These are phyloP conservation scores for Odontophorus gujanensis DNA, from an alignment of 2,113 vertebrate genomes.

Conservation along the genomic window DNA sequence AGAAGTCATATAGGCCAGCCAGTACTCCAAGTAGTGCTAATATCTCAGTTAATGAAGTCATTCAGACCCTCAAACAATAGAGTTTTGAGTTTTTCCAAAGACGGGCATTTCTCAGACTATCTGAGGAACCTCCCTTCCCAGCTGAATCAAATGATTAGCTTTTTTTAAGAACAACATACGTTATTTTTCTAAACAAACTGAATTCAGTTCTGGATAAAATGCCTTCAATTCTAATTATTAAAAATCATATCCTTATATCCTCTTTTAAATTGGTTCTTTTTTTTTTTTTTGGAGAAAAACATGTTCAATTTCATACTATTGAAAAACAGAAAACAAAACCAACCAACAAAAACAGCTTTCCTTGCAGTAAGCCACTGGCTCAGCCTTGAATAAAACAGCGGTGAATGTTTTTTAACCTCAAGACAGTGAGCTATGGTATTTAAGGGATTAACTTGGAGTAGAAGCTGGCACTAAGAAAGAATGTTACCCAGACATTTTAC, in stretches of 20 bases:
- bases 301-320: not conserved
- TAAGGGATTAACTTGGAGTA: constrained; percentile 30
- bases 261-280: not conserved
- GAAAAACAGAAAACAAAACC: not conserved
- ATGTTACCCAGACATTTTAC: constrained; percentile 63
- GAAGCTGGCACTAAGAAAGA: constrained; percentile 16
- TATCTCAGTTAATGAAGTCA: not conserved
- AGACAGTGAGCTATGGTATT: not conserved
- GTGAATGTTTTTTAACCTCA: constrained; percentile 33
- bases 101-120: rapidly evolving
- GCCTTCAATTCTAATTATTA: not conserved
- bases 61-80: not conserved
- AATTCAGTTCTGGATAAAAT: not conserved
- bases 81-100: not conserved
- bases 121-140: not conserved
- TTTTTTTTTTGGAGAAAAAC: not conserved
- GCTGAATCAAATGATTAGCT: not conserved
- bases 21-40: not conserved
- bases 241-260: not conserved
- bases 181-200: rapidly evolving
- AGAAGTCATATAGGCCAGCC: not conserved
- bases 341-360: not conserved
- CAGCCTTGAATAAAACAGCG: not conserved
- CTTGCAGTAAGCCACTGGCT: not conserved
- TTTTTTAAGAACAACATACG: not conserved